Conservation (phyloP, 2,797 vertebrate genomes). For the Typhlichthys eigenmanni region DNA sequence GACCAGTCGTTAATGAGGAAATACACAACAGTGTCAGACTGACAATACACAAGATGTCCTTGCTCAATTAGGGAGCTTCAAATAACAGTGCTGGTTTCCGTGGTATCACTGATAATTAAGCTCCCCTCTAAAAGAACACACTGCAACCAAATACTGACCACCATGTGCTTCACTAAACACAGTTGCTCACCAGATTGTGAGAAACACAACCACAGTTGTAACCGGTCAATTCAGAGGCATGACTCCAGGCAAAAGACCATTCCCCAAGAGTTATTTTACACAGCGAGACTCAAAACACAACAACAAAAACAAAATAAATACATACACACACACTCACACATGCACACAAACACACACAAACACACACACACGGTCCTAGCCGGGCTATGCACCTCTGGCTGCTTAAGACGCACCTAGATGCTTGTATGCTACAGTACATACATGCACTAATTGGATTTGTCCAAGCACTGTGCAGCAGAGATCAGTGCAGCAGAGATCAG, state of each 20-base stretch:
- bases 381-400: slow-evolving; percentile 39
- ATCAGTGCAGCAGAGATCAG: no score
- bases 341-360: slow-evolving; percentile 10
- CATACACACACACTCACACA: slow-evolving; percentile 16
- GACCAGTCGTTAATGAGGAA: slow-evolving; percentile 45
- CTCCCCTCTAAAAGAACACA: slow-evolving; percentile 21
- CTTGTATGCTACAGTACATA: neutral
- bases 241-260: slow-evolving; percentile 4
- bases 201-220: slow-evolving; percentile 31
- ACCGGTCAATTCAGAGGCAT: slow-evolving; percentile 24
- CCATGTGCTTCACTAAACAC: slow-evolving; percentile 16
- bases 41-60: slow-evolving; percentile 62
- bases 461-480: no score
- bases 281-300: slow-evolving; percentile 38
- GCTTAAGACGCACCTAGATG: slow-evolving; percentile 31
- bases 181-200: slow-evolving; percentile 17
- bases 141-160: slow-evolving; percentile 24
- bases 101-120: slow-evolving; percentile 33
- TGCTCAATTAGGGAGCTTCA: slow-evolving; percentile 58
- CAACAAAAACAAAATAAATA: slow-evolving; percentile 27
- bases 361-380: slow-evolving; percentile 24
- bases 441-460: no score
- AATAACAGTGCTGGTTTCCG: slow-evolving; percentile 41
- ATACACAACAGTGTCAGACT: slow-evolving; percentile 50
- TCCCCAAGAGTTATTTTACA: slow-evolving; percentile 11